These are phyloP conservation scores for Globia sparganii DNA, from an alignment of 2,888 invertebrate genomes.

Conservation along the genomic window DNA sequence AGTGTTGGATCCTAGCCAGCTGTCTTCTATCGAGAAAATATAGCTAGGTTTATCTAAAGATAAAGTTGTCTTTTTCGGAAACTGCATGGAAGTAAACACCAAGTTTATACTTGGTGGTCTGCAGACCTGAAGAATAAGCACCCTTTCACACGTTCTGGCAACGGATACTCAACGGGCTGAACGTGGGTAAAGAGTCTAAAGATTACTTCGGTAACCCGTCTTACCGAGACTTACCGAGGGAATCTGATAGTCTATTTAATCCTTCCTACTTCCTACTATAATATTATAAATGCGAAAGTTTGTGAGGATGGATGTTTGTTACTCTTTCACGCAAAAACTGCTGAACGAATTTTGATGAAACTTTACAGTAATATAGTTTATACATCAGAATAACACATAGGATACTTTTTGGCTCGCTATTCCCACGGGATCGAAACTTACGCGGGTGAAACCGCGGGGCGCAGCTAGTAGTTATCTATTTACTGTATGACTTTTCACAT, in stretches of 20 bases:
- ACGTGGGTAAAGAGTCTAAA: too few species aligned
- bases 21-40: neutral
- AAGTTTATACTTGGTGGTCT: neutral
- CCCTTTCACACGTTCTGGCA: neutral
- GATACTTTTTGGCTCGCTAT: too few species aligned
- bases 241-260: neutral
- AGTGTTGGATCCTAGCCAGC: slow-evolving; percentile 25
- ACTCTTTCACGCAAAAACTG: too few species aligned
- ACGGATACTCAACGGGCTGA: neutral
- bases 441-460: too few species aligned
- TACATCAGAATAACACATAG: too few species aligned
- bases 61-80: slow-evolving; percentile 1
- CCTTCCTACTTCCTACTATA: too few species aligned
- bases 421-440: too few species aligned
- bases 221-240: neutral
- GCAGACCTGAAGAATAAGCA: neutral
- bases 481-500: neutral
- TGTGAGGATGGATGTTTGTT: too few species aligned
- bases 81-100: slow-evolving; percentile 26
- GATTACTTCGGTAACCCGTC: neutral
- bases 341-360: too few species aligned
- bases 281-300: too few species aligned
- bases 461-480: too few species aligned
- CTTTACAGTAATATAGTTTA: too few species aligned
- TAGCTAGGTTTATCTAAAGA: neutral